Evolutionary conservation across 2,113 vertebrate genomes (phyloP).

Genomic region (Atherinomorus stipes): DNA sequence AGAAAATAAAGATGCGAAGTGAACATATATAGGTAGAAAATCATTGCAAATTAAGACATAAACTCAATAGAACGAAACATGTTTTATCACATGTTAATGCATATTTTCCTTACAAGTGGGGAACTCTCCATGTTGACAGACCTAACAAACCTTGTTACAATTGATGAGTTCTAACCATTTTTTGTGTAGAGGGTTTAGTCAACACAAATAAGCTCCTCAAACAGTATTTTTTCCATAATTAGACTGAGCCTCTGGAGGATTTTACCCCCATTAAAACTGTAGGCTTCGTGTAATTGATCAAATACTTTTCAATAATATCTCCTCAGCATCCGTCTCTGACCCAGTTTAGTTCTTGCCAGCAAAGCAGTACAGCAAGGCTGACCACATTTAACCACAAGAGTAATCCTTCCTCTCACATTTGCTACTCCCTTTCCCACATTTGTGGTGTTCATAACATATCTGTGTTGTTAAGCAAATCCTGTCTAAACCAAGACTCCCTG

Average conservation of each 20-base stretch:
- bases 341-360: conserved; percentile 39
- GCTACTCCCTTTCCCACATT: conserved; percentile 36
- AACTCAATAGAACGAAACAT: too few relatives aligned
- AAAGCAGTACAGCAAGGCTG: conserved; percentile 24
- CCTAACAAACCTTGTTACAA: neutral
- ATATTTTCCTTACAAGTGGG: neutral
- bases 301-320: conserved; percentile 21
- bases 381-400: conserved; percentile 22
- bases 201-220: conserved; percentile 10
- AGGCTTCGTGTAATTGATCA: conserved; percentile 32
- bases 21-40: conserved; percentile 13
- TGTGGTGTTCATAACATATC: conserved; percentile 46
- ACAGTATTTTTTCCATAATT: conserved; percentile 5
- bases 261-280: conserved; percentile 5
- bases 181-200: neutral
- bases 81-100: too few relatives aligned
- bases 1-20: conserved; percentile 8
- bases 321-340: conserved; percentile 42
- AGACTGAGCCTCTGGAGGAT: conserved; percentile 18
- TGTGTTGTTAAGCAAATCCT: conserved; percentile 67
- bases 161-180: conserved; percentile 6
- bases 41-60: neutral
- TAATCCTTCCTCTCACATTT: conserved; percentile 50
- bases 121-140: neutral
- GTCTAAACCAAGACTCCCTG: conserved; percentile 61